Evolutionary conservation across 2,888 invertebrate species (phyloP), one percentile per base, ranked within the genome.

Genomic region (Liposcelis brunnea): DNA sequence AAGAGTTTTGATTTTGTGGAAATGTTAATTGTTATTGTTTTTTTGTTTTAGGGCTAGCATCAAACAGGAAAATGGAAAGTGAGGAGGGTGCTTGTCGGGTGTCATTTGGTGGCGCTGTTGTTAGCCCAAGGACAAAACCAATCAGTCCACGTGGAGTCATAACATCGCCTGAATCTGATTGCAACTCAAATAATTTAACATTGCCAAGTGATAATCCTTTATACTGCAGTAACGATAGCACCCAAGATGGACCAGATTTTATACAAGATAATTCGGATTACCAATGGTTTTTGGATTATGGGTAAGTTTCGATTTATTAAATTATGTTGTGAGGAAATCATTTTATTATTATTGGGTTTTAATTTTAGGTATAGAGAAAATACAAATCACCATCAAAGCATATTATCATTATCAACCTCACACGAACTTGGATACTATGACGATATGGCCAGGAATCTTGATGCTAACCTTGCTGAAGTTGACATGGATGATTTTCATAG

Each of bases 401-500:
- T 86, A 48, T 68, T 86, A 50, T 80, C 81, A 50, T 70, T 85
- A 54, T 82, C 83, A 47, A 80, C 80, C 55, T 81, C 82, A 2
- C 84, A 85, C 61, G 65, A 65, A 49, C 57, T 71, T 51, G 68
- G 68, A 47, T 81, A 83, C 57, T 86, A 89, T 63, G 86, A 89
- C 64, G 84, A 84, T 59, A 68, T 89, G 58, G 79, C 87, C 33
- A 74, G 84, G 60, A 86, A 89, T 62, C 72, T 90, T 65, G 90
- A 91, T 66, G 89, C 87, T 50, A 90, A 90, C 64, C 72, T 91
- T 57, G 91, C 91, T 35, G 87, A 91, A 65, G 87, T 89, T 47
- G 91, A 91, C 65, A 91, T 91, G 82, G 90, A 91, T 64, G 85
- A 86, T 62, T 90, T 90, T 66, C 76, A 81, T 53, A 83, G 87